Base-by-base conservation (phyloP, 2,888 invertebrate species). In the Pterostichus niger region DNA sequence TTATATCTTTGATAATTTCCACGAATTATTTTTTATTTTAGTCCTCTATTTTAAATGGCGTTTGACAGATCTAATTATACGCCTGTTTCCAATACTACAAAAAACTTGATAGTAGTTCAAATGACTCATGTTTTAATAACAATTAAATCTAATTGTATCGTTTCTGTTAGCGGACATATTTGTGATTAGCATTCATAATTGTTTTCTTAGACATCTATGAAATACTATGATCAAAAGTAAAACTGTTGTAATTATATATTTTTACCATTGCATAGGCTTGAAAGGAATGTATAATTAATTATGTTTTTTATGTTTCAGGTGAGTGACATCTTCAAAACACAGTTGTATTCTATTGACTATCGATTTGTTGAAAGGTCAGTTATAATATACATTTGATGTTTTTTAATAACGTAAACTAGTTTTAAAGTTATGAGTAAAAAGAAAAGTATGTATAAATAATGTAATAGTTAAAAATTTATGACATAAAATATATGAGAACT, bases 131-230 rank as follows among this genome's bases (percentile, higher is more conserved):
- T 71, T 71, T 68, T 71, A 71, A 71, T 71, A 71, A 71, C 44
- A 71, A 40, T 40, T 40, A 40, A 71, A n/a, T 44, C 6, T 44
- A 71, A 71, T 71, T 44, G 68, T 44, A 71, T 17, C 44, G 68
- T 40, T 40, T 44, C 35, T 17, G 56, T 44, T 71, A 40, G 44
- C 68, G 44, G 31, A 71, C 44, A 71, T 71, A 44, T 71, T 44
- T 71, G 68, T 71, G 68, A 71, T 71, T 71, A 71, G 68, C 68
- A 71, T 71, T 71, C 44, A 71, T 71, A 71, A 71, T 71, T 71
- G 68, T 71, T 71, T 71, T 71, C 68, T 71, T 44, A 44, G 68
- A 71, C 68, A 71, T 71, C 46, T 44, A 71, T 71, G 44, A 71
- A 17, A 71, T 33, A 11, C 10, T 40, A 71, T 44, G 68, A 71